Conservation (phyloP, 2,888 invertebrate genomes). For the Drosophila falleni region DNA sequence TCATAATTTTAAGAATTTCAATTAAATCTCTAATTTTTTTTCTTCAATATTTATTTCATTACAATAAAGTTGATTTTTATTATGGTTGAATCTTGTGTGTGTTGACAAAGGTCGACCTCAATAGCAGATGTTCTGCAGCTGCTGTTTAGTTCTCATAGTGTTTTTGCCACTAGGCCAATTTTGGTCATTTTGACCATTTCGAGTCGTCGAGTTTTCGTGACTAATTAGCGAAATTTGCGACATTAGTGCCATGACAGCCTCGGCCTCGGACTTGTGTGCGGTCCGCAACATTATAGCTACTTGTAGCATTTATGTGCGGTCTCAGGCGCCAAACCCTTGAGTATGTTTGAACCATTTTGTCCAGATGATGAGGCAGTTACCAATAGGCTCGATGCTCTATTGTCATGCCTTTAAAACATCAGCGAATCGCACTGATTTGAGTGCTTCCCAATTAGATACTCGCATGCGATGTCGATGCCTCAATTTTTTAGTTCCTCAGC, state of each 20-base stretch:
- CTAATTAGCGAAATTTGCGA: conserved; percentile 74
- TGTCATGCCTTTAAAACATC: conserved; percentile 55
- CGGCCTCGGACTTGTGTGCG: conserved; percentile 20
- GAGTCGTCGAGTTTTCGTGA: conserved; percentile 63
- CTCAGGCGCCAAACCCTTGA: conserved; percentile 41
- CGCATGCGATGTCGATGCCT: conserved; percentile 58
- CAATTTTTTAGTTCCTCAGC: conserved; percentile 14
- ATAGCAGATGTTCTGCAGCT: conserved; percentile 47
- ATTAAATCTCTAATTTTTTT: neutral
- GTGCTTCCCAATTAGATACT: conserved; percentile 71
- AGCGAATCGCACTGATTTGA: conserved; percentile 68
- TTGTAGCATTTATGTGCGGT: conserved; percentile 15
- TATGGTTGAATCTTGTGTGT: conserved; percentile 2
- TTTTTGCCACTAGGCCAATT: conserved; percentile 53
- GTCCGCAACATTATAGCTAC: conserved; percentile 5
- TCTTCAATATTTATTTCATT: conserved; percentile 14
- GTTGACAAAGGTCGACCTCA: conserved; percentile 22
- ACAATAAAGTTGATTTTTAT: neutral
- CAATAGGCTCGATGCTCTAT: conserved; percentile 33
- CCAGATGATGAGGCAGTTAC: conserved; percentile 12
- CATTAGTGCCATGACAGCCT: conserved; percentile 39
- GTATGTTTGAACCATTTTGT: conserved; percentile 22
- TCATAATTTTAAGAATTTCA: neutral
- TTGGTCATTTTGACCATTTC: conserved; percentile 67
- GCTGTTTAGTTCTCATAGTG: conserved; percentile 24